These are phyloP conservation scores for Armadillidium nasatum DNA, from an alignment of 1,140 invertebrate species.

Conservation along the genomic window DNA sequence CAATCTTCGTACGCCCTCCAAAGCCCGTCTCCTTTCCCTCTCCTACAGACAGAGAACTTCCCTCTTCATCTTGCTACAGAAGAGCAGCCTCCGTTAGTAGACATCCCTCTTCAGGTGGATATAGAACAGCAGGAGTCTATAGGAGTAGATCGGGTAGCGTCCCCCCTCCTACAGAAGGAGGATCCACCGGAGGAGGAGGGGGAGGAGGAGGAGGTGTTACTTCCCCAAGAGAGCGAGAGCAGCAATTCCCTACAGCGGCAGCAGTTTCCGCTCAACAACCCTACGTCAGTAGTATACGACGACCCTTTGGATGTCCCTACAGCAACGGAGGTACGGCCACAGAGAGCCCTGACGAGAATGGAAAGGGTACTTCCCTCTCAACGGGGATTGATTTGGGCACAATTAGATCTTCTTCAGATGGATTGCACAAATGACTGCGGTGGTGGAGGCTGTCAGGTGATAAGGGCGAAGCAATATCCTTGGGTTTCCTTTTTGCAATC, in stretches of 20 bases:
- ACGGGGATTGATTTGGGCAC: not conserved
- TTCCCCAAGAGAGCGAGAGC: not conserved
- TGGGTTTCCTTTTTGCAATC: too few species aligned
- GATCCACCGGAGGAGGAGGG: not conserved
- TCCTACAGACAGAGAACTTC: not conserved
- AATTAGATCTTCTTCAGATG: slow-evolving; percentile 8
- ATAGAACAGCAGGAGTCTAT: not conserved
- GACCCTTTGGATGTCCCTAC: not conserved
- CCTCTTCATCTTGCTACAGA: not conserved
- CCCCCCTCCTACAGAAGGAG: not conserved
- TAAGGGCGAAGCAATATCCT: not conserved
- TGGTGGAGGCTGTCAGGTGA: not conserved
- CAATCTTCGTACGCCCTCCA: not conserved
- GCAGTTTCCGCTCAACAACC: not conserved
- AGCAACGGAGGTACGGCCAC: not conserved
- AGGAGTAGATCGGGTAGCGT: not conserved
- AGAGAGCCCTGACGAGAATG: not conserved
- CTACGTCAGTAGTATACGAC: not conserved
- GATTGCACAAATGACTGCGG: not conserved
- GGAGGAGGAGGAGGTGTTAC: not conserved
- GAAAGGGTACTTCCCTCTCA: not conserved
- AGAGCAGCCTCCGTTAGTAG: slow-evolving; percentile 1
- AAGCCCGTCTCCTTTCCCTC: slow-evolving; percentile 7
- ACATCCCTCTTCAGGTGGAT: not conserved
- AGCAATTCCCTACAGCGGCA: not conserved